Base-by-base conservation (phyloP, 2,113 vertebrate species). In the Tyto alba region DNA sequence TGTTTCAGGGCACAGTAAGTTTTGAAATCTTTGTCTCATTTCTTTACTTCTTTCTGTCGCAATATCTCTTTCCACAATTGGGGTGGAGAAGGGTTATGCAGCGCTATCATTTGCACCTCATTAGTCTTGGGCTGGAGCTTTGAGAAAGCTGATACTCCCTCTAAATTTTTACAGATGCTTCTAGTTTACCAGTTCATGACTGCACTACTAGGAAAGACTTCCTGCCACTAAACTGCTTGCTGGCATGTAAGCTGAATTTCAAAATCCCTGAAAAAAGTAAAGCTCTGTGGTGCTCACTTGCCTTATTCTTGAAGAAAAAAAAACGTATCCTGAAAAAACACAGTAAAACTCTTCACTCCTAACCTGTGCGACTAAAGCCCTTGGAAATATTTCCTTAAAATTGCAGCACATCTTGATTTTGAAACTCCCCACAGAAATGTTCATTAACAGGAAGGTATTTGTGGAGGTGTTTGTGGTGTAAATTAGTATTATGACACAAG, bases 121-220 rank as follows among this genome's bases (percentile, higher is more conserved):
- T 98, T 98, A 98, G 98, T 98, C 97, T 98, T 97, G 97, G 97
- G 97, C 97, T 97, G 90, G 96, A 96, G 98, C 98, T 98, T 98
- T 98, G 97, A 98, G 98, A 98, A 98, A 98, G 97, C 96, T 98
- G 98, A 98, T 98, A 98, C 98, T 98, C 98, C 96, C 97, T 97
- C 97, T 98, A 98, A 98, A 98, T 98, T 98, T 98, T 98, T 98
- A 98, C 98, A 98, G 98, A 98, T 98, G 98, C 98, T 98, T 98
- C 98, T 98, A 98, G 98, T 98, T 98, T 98, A 98, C 98, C 95
- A 98, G 98, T 98, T 98, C 98, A 98, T 98, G 98, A 98, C 98
- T 98, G 98, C 96, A 97, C 97, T 98, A 97, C 97, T 98, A 98
- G 98, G 96, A 98, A 97, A 98, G 98, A 98, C 98, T 98, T 98